phyloP scores from a whole-genome alignment of 2,113 vertebrate genomes.

The Ornithorhynchus anatinus region DNA sequence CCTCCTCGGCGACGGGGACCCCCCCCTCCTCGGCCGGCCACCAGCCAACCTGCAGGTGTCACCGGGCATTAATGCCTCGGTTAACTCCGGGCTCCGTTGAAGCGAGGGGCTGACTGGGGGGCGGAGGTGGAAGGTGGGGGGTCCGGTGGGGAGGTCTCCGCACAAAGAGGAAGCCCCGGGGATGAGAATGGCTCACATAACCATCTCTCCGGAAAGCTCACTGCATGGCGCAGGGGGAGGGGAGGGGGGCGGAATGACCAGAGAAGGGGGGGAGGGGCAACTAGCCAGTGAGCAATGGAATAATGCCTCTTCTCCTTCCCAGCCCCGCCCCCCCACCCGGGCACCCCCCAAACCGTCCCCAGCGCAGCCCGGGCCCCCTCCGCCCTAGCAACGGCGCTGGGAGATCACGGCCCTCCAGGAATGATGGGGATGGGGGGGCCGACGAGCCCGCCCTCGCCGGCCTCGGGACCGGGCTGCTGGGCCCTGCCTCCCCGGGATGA shows the following conservation, averaged over 20 bases:
- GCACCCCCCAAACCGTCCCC: background rate
- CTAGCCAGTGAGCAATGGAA: slow-evolving; percentile 41
- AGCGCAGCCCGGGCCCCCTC: background rate
- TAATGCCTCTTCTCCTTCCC: slow-evolving; percentile 56
- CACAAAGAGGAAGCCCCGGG: slow-evolving; percentile 60
- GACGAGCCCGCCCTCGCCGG: accelerated
- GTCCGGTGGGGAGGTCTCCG: slow-evolving; percentile 42
- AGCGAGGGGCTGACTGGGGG: slow-evolving; percentile 56
- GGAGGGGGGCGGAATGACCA: slow-evolving; percentile 42
- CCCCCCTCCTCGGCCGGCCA: slow-evolving; percentile 63
- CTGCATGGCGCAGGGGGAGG: slow-evolving; percentile 30
- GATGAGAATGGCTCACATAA: slow-evolving; percentile 65
- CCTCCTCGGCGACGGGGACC: slow-evolving; percentile 2
- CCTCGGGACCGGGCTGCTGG: background rate
- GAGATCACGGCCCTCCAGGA: slow-evolving; percentile 11
- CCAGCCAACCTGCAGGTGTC: slow-evolving; percentile 80
- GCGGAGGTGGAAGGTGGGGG: slow-evolving; percentile 34
- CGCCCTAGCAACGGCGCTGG: slow-evolving; percentile 66
- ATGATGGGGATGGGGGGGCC: slow-evolving; percentile 11
- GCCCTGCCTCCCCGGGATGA: too few species aligned
- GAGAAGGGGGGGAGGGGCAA: too few species aligned
- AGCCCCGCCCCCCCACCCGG: slow-evolving; percentile 21
- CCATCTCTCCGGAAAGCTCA: slow-evolving; percentile 75
- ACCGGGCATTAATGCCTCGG: slow-evolving; percentile 72
- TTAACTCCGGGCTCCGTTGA: slow-evolving; percentile 66